Evolutionary conservation across 2,888 invertebrate genomes (phyloP), one percentile per base, ranked within the genome.

Genomic region (Andrena minutula): DNA sequence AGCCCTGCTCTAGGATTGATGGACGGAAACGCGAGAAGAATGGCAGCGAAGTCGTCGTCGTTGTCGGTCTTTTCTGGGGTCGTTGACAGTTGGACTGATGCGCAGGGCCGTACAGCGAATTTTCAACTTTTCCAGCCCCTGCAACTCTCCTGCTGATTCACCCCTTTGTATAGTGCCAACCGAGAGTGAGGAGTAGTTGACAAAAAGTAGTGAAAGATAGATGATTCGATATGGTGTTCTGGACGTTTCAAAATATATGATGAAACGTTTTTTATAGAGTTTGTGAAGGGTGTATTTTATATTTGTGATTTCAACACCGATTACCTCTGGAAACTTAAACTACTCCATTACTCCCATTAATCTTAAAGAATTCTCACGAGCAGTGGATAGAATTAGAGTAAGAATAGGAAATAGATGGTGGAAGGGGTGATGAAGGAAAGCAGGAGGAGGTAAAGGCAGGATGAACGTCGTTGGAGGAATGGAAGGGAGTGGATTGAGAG

Each of bases 21-120:
- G 85, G 82, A 86, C 79, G 88, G 86, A 88, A 87, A 85, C 75
- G 82, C 80, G 84, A 75, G 86, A 85, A 85, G 85, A 85, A 85
- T 85, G 83, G 85, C 77, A 79, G 78, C 69, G 66, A 65, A 73
- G 82, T 76, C 76, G 82, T 76, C 80, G 75, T 72, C 82, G 81
- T 69, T 71, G 74, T 69, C 73, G 79, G 83, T 66, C 70, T 76
- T 69, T 69, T 56, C 71, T 58, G 77, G 74, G 84, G 81, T 84
- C 84, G 84, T 84, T 84, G 84, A 84, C 84, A 84, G 84, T 70
- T 68, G 61, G 74, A 80, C 68, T 84, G 75, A 84, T 75, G 84
- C 84, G 12, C 79, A 68, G 66, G 77, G 83, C 72, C 72, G 82
- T 65, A 65, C 49, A 60, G 60, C 69, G 60, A 61, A 82, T 76